Evolutionary conservation across 2,797 vertebrate species (phyloP).

Genomic region (Arnoldichthys spilopterus): DNA sequence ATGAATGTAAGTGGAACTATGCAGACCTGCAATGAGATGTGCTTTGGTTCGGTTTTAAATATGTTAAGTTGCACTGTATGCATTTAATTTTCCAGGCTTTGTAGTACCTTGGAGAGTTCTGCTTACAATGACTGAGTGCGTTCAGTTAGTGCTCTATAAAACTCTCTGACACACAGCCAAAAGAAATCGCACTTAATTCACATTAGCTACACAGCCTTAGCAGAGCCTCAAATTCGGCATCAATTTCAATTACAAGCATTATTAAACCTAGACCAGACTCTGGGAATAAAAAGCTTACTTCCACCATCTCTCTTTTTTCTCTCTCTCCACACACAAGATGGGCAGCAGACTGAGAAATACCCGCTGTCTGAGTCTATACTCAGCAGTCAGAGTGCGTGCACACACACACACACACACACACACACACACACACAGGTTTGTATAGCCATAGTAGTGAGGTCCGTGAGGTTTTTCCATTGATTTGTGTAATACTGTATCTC

Average conservation of each 20-base stretch:
- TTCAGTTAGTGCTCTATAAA: conserved; percentile 33
- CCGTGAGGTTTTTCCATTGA: too few relatives aligned
- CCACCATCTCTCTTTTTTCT: conserved; percentile 22
- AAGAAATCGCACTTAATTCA: conserved; percentile 36
- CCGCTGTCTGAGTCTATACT: conserved; percentile 59
- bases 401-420: conserved; percentile 12
- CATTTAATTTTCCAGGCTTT: conserved; percentile 1
- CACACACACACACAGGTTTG: not conserved
- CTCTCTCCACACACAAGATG: not conserved
- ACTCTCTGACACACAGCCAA: conserved; percentile 39
- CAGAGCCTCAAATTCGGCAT: conserved; percentile 50
- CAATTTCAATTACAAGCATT: conserved; percentile 67
- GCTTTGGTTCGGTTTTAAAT: not conserved
- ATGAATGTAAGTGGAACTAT: not conserved
- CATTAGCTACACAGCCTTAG: conserved; percentile 36
- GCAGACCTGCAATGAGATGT: not conserved
- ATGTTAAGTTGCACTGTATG: not conserved
- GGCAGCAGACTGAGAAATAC: conserved; percentile 68
- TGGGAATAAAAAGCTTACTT: conserved; percentile 56
- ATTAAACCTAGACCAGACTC: conserved; percentile 61
- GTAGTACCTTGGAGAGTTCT: not conserved
- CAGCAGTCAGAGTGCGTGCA: not conserved
- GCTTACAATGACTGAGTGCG: conserved; percentile 27
- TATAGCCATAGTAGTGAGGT: too few relatives aligned
- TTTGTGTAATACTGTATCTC: too few relatives aligned